A percentile compares a stretch with the other conserved stretches of the same genome.
Evolutionary conservation across 2,888 invertebrate genomes (phyloP).

Genomic region (Xanthia togata): DNA sequence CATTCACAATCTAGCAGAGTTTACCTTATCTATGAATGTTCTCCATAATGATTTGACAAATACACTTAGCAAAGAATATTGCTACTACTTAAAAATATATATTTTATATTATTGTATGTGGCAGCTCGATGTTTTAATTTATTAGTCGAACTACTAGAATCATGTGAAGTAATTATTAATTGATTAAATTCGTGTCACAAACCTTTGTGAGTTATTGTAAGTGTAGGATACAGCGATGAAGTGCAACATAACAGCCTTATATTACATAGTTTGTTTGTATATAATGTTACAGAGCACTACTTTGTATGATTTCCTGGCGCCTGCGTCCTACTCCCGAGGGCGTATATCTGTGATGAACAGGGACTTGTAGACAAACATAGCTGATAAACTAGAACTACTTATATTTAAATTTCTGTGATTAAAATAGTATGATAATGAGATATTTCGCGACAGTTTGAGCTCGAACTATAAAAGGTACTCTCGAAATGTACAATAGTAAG

Average conservation of each 20-base stretch:
- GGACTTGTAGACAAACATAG: constrained; percentile 39
- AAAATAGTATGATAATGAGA: constrained; percentile 9
- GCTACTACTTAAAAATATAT: constrained; percentile 26
- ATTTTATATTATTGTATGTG: constrained; percentile 30
- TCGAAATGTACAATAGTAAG: constrained; percentile 1
- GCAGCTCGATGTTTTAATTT: constrained; percentile 38
- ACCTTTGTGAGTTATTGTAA: constrained; percentile 8
- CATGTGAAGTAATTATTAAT: neutral
- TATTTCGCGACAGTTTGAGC: constrained; percentile 4
- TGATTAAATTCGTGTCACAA: neutral
- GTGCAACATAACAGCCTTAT: constrained; percentile 7
- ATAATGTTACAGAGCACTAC: neutral
- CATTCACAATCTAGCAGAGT: constrained; percentile 6
- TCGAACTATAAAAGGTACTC: neutral
- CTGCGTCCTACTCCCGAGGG: constrained; percentile 18
- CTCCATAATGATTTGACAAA: constrained; percentile 9
- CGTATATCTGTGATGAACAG: constrained; percentile 47
- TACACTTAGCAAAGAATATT: constrained; percentile 4
- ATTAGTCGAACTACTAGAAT: constrained; percentile 36
- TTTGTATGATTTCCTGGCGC: constrained; percentile 1
- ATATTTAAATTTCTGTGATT: constrained; percentile 36
- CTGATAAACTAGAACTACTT: constrained; percentile 12
- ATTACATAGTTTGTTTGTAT: neutral
- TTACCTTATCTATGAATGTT: constrained; percentile 14
- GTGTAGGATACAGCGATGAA: constrained; percentile 11